Evolutionary conservation across 53 echinoderm and acorn worm genomes (phyloP).

Genomic region (Patiria pectinifera): DNA sequence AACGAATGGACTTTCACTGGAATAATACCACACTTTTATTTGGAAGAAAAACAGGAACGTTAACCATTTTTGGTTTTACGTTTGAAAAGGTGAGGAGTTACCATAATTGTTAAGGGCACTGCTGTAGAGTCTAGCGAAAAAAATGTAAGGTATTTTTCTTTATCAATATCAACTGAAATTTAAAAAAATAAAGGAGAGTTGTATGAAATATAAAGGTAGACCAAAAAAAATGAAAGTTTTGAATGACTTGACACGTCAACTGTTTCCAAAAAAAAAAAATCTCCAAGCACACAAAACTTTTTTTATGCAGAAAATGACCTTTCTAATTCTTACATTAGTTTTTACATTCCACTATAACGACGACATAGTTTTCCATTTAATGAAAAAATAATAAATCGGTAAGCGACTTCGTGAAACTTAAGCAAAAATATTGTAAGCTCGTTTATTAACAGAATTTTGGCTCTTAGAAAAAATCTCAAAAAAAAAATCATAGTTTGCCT

Average conservation of each 20-base stretch:
- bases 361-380: not conserved
- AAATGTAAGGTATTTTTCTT: not conserved
- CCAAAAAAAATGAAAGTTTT: not conserved
- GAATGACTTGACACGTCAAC: not conserved
- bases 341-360: not conserved
- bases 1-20: too few relatives aligned
- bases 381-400: not conserved
- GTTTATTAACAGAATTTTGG: not conserved
- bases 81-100: too few relatives aligned
- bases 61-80: too few relatives aligned
- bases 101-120: too few relatives aligned
- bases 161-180: not conserved
- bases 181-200: not conserved
- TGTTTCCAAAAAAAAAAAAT: not conserved
- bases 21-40: too few relatives aligned
- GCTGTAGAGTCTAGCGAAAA: too few relatives aligned
- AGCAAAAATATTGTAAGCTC: constrained; percentile 2
- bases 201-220: not conserved
- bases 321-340: not conserved
- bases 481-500: constrained; percentile 9
- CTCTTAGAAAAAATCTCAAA: not conserved
- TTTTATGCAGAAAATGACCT: not conserved
- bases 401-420: not conserved
- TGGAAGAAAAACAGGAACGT: too few relatives aligned
- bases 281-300: not conserved